Base-by-base conservation (phyloP, 2,113 vertebrate species). In the Callaeas wilsoni region DNA sequence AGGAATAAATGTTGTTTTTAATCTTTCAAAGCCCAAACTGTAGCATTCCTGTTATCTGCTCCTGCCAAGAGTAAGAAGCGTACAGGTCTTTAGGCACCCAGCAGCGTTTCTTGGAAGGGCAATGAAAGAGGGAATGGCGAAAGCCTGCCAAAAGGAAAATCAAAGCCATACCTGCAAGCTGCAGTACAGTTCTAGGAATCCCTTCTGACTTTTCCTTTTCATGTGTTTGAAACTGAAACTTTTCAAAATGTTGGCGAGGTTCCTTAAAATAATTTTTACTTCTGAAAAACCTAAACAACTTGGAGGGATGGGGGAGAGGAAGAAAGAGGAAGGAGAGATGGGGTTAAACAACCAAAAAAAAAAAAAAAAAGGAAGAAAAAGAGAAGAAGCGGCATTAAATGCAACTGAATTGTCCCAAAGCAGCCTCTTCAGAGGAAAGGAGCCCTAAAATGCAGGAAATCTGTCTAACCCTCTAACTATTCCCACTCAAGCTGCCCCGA, bases 391-490 rank as follows among this genome's bases (percentile, higher is more conserved):
- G 32, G 46, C 87, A 94, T 93, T 89, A 94, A 79, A 64, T 91
- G 83, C 79, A 86, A 96, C 82, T 94, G 94, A 74, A 97, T 94
- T 97, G 95, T 97, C 92, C 95, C 84, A 70, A 62, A 96, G 90
- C 89, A 86, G 89, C 84, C 93, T 95, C 97, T 96, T 91, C 59
- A 52, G 92, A 92, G 86, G 81, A 92, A 97, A 96, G 95, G 85
- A 94, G 83, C 78, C 90, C 96, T 95, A 95, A 97, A 97, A 97
- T 69, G 95, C 98, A 98, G 98, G 98, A 99, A 98, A 98, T 98
- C 96, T 98, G 94, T 94, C 91, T 95, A 95, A 97, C 94, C 86
- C 93, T 79, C 96, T 97, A 90, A 93, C 94, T 92, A 89, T 96
- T 97, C 96, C 92, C 96, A 92, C 94, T 97, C 93, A 59, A 94